Evolutionary conservation across 2,888 invertebrate species (phyloP).

Genomic region (Dasypolia templi): DNA sequence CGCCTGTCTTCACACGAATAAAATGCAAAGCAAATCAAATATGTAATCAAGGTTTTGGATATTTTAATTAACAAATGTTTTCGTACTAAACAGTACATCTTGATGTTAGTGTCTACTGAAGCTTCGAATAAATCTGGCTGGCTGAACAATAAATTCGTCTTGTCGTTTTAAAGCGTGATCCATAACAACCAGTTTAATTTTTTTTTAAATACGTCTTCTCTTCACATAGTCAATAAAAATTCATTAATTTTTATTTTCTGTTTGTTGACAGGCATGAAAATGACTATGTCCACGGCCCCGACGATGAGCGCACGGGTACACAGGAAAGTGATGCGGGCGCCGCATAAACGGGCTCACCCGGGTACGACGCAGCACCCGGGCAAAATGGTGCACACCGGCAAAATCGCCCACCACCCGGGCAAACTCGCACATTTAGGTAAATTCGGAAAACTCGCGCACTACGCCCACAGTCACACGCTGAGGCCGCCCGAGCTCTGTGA

Average conservation of each 20-base stretch:
- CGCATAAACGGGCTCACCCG: conserved; percentile 91
- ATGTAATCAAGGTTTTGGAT: conserved; percentile 1
- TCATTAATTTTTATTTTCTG: conserved; percentile 73
- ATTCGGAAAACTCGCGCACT: conserved; percentile 83
- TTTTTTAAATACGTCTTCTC: conserved; percentile 28
- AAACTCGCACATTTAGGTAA: conserved; percentile 81
- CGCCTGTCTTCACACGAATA: conserved; percentile 1
- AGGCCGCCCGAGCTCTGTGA: conserved; percentile 92
- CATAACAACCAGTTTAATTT: not conserved
- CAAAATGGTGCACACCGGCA: conserved; percentile 84
- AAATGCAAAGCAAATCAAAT: conserved; percentile 12
- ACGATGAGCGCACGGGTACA: conserved; percentile 92
- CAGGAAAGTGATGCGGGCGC: conserved; percentile 92
- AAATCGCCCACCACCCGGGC: conserved; percentile 78
- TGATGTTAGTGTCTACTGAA: conserved; percentile 4
- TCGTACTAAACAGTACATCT: conserved; percentile 5
- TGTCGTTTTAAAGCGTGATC: not conserved
- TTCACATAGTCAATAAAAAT: conserved; percentile 63
- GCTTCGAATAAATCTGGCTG: not conserved
- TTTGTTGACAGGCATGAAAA: conserved; percentile 92
- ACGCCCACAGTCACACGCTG: conserved; percentile 87
- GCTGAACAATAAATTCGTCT: conserved; percentile 18
- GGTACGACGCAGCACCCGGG: conserved; percentile 86
- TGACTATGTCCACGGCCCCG: conserved; percentile 93
- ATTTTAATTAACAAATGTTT: conserved; percentile 2